Percentiles rank a stretch among this genome's conserved stretches.
These are phyloP conservation scores for Nasonia vitripennis DNA, from an alignment of 1,140 invertebrate species.

Conservation along the genomic window DNA sequence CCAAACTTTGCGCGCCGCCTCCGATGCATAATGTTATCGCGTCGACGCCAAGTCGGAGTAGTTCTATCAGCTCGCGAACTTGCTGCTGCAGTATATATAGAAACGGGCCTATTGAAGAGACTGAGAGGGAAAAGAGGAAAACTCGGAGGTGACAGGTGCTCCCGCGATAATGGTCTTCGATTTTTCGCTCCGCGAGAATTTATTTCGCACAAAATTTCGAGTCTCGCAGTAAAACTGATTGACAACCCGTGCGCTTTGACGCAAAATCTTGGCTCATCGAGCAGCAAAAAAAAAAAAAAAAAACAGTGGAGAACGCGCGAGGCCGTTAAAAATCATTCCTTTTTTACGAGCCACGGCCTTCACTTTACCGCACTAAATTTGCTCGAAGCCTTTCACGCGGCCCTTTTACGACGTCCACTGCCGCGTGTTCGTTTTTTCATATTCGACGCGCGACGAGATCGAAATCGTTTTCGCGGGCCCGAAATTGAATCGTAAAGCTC, in stretches of 20 bases:
- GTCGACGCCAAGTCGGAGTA: background rate
- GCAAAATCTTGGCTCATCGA: background rate
- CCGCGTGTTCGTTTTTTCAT: background rate
- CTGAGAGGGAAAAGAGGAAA: background rate
- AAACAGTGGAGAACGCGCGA: background rate
- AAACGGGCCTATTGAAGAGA: background rate
- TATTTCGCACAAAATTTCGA: background rate
- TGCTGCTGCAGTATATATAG: background rate
- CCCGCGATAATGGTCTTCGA: background rate
- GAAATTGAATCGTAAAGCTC: conserved; percentile 31
- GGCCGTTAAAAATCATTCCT: background rate
- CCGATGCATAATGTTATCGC: conserved; percentile 20
- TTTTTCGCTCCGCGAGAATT: background rate
- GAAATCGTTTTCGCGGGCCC: background rate
- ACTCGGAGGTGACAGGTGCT: background rate
- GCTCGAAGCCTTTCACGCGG: background rate
- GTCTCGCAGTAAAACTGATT: background rate
- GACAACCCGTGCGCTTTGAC: no score
- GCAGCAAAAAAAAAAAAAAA: conserved; percentile 1
- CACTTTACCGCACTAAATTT: background rate
- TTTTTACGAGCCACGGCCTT: conserved; percentile 1
- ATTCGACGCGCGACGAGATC: background rate
- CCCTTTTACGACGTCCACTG: background rate
- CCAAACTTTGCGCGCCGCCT: background rate
- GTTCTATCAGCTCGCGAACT: conserved; percentile 9